These are phyloP conservation scores for Lagocephalus sceleratus DNA, from an alignment of 2,797 vertebrate genomes.

Conservation along the genomic window DNA sequence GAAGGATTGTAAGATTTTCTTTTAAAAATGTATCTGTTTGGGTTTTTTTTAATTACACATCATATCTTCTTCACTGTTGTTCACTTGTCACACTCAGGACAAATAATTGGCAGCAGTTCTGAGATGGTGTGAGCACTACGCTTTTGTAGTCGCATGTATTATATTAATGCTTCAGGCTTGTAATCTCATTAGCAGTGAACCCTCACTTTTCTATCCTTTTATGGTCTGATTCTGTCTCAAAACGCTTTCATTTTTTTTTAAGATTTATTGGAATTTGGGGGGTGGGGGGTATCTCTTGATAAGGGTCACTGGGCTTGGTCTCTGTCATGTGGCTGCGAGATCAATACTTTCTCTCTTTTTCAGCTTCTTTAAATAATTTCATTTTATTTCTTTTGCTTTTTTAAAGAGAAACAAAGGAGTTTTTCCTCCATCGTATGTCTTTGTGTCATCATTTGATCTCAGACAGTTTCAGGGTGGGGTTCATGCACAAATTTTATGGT, in stretches of 20 bases:
- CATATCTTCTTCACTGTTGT: neutral
- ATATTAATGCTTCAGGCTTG: slow-evolving; percentile 45
- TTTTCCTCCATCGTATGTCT: slow-evolving; percentile 43
- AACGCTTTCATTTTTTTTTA: slow-evolving; percentile 29
- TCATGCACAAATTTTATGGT: neutral
- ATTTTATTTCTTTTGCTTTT: slow-evolving; percentile 66
- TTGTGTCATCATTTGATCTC: slow-evolving; percentile 44
- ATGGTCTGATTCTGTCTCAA: slow-evolving; percentile 30
- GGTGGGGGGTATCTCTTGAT: slow-evolving; percentile 13
- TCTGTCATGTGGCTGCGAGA: slow-evolving; percentile 37
- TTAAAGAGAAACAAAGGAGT: slow-evolving; percentile 39
- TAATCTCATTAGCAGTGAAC: slow-evolving; percentile 39
- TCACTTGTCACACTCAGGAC: slow-evolving; percentile 9
- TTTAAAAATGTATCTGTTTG: neutral
- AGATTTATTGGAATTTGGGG: neutral
- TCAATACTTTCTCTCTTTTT: slow-evolving; percentile 57
- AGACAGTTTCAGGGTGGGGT: neutral
- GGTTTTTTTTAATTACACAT: slow-evolving; percentile 1
- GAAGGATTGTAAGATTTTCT: neutral
- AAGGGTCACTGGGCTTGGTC: slow-evolving; percentile 17
- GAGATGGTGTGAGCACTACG: slow-evolving; percentile 4
- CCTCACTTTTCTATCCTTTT: slow-evolving; percentile 33
- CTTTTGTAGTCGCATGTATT: slow-evolving; percentile 45
- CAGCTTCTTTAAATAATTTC: slow-evolving; percentile 58
- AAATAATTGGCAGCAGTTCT: neutral